These are phyloP conservation scores for Anagyrus pseudococci DNA, from an alignment of 2,888 invertebrate species.

Conservation along the genomic window DNA sequence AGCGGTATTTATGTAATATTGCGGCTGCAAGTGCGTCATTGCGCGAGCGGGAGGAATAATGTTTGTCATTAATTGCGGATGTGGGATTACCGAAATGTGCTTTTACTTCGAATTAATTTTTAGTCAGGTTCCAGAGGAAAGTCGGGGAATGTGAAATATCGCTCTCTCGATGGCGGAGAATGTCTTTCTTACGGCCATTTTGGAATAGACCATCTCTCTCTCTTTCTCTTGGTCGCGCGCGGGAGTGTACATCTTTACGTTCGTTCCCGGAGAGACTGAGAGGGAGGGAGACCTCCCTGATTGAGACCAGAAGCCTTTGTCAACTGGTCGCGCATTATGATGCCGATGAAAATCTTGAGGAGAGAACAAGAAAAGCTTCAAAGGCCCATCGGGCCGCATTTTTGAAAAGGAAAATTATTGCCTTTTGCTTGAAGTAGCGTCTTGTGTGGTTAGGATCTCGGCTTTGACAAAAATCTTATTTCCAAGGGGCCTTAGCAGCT, in stretches of 20 bases:
- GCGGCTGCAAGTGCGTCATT: no score
- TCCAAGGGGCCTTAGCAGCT: neutral
- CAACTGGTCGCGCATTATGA: slow-evolving; percentile 20
- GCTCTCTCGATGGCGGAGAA: neutral
- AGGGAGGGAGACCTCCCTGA: neutral
- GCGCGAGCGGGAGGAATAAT: no score
- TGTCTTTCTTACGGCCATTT: neutral
- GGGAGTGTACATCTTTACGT: no score
- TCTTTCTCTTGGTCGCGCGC: no score
- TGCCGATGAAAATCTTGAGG: slow-evolving; percentile 19
- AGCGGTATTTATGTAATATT: neutral
- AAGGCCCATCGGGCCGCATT: slow-evolving; percentile 21
- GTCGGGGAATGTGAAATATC: neutral
- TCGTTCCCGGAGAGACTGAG: no score
- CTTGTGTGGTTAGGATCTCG: slow-evolving; percentile 20
- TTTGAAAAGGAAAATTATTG: slow-evolving; percentile 23
- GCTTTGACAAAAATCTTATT: neutral
- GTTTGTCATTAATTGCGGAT: no score
- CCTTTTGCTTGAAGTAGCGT: slow-evolving; percentile 1
- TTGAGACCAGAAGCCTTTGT: slow-evolving; percentile 11
- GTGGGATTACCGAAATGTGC: no score
- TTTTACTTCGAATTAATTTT: no score
- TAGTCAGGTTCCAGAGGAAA: neutral
- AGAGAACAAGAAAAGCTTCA: slow-evolving; percentile 14
- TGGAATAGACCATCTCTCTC: neutral